Base-by-base conservation (phyloP, 2,888 invertebrate genomes). In the Synergus gifuensis region DNA sequence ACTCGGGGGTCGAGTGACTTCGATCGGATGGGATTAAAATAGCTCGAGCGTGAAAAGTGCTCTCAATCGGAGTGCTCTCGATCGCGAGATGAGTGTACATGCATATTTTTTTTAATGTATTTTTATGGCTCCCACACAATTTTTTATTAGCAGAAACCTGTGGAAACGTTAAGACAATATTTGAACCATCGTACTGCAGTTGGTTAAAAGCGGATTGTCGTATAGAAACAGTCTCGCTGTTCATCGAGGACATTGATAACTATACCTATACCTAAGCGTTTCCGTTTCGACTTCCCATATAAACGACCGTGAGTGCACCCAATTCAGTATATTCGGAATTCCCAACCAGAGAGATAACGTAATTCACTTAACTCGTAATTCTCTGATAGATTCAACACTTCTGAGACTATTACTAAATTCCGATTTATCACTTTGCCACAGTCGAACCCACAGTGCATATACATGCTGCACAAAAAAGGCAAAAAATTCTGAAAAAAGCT, bases 361-460 rank as follows among this genome's bases (percentile, higher is more conserved):
- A 49, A 67, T 67, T 67, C 66, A 67, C 42, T 67, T 44, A 67
- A 44, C 22, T 67, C 66, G 42, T 67, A 67, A 67, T 67, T 67
- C 42, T 18, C 66, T 67, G 66, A 67, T 67, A 18, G 66, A 69
- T 69, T 69, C 46, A 28, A 69, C 46, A 69, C 69, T 69, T 46
- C 44, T 49, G 22, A 28, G 46, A 69, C 46, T 49, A 67, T 67
- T 67, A 67, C 3, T 14, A 40, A 67, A 18, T 44, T 44, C 22
- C 44, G 44, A 67, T 67, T 67, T 67, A 44, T 67, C 22, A 44
- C 44, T 9, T n/a, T 42, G 66, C 3, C 66, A 44, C 66, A 66
- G 4, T 67, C 46, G 2, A 1, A 46, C 11, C 4, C 4, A 14
- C 14, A 12, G 46, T 22, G 1, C 22, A 22, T 22, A 22, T 22